phyloP scores from a whole-genome alignment of 53 echinoderm and acorn worm genomes.

The Antedon mediterranea region DNA sequence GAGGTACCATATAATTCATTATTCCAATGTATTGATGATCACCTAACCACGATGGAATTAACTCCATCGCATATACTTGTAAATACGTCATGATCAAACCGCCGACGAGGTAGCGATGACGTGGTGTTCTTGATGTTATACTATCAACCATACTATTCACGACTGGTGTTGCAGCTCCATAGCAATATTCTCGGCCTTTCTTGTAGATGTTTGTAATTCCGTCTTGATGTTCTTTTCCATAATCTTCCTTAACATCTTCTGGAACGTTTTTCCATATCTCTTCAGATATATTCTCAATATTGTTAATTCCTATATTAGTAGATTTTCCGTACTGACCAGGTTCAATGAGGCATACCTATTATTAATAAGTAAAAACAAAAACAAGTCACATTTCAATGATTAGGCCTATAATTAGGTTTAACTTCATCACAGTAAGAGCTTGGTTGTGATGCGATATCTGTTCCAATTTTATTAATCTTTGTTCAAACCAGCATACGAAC shows the following conservation, averaged over 20 bases:
- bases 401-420: too few relatives aligned
- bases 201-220: background rate
- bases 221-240: conserved; percentile 33
- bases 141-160: conserved; percentile 33
- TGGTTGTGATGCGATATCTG: too few relatives aligned
- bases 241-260: conserved; percentile 5
- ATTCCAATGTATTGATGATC: conserved; percentile 3
- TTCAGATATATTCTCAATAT: background rate
- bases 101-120: conserved; percentile 30
- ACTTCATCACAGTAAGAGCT: too few relatives aligned
- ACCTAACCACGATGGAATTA: conserved; percentile 29
- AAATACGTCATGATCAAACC: conserved; percentile 19
- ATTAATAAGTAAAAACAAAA: background rate
- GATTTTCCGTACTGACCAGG: conserved; percentile 30
- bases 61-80: background rate
- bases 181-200: conserved; percentile 12
- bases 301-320: conserved; percentile 19
- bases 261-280: conserved; percentile 19
- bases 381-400: too few relatives aligned
- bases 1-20: too few relatives aligned
- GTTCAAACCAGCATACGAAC: too few relatives aligned
- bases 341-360: conserved; percentile 27
- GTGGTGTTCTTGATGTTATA: conserved; percentile 15
- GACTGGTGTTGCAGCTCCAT: conserved; percentile 25
- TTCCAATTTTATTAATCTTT: too few relatives aligned